Base-by-base conservation (phyloP, 2,797 vertebrate genomes). In the Leptoclinus maculatus region DNA sequence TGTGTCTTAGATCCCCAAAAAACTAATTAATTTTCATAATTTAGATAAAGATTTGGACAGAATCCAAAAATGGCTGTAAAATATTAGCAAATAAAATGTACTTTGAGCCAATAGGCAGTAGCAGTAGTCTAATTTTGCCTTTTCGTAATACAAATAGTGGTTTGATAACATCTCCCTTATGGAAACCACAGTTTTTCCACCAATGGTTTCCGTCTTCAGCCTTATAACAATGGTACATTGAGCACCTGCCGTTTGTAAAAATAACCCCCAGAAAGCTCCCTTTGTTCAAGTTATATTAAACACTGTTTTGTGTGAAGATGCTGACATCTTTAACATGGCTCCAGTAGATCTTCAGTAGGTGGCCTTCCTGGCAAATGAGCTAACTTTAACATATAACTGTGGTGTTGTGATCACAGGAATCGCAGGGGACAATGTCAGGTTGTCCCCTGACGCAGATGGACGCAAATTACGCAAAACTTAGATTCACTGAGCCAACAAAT, bases 371-470 rank as follows among this genome's bases (percentile, higher is more conserved):
- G 62, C 56, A 62, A 47, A 0, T 32, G 65, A 41, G 66, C 63
- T 70, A 82, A 82, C 58, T 77, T 76, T 45, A 80, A 73, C 68
- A 54, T 82, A 57, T 36, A 78, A 70, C 38, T 41, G 67, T 32
- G 56, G 72, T 67, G 49, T 32, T 76, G 80, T 70, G 80, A 84
- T 83, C 72, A 65, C 80, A 73, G 70, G 56, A 77, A 75, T 75
- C 7, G 2, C 78, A 69, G 80, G 84, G 53, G 66, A 51, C 29
- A n/a, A 3, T 25, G 64, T 74, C 38, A 77, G 27, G 36, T 76
- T 87, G n/a, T n/a, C n/a, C n/a, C n/a, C n/a, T n/a, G n/a, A n/a
- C n/a, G n/a, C 78, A 85, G 71, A 80, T 77, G 66, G 45, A 41
- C 17, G 36, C 69, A 65, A 74, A 53, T 73, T n/a, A 64, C 5